These are phyloP conservation scores for Cataglyphis altisquamis DNA, from an alignment of 2,888 invertebrate genomes.

Conservation along the genomic window DNA sequence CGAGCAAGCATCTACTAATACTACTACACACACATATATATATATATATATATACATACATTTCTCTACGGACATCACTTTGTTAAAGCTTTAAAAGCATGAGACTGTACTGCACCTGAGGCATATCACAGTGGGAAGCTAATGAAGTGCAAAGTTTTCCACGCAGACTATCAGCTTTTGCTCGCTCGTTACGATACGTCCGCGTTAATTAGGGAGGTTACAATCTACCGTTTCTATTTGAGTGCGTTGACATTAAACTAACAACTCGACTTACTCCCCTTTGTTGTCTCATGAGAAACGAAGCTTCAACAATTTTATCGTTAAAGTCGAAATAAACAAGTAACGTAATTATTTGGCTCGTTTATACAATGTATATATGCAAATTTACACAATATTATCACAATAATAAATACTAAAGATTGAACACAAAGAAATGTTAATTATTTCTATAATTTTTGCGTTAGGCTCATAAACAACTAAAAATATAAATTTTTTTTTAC, in stretches of 20 bases:
- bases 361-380: background rate
- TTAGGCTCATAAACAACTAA: background rate
- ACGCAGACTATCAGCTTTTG: slow-evolving; percentile 51
- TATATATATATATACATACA: background rate
- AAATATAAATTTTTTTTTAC: background rate
- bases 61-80: slow-evolving; percentile 31
- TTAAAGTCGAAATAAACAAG: slow-evolving; percentile 11
- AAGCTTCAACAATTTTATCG: slow-evolving; percentile 21
- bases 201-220: slow-evolving; percentile 49
- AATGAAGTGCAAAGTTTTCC: slow-evolving; percentile 57
- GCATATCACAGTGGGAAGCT: slow-evolving; percentile 47
- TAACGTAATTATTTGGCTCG: slow-evolving; percentile 1
- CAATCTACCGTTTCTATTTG: slow-evolving; percentile 44
- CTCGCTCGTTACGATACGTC: slow-evolving; percentile 43
- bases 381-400: background rate
- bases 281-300: background rate
- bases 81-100: slow-evolving; percentile 24
- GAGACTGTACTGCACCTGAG: slow-evolving; percentile 43
- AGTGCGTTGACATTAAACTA: slow-evolving; percentile 38
- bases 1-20: slow-evolving; percentile 29
- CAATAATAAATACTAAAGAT: background rate
- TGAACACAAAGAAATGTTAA: background rate
- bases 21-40: background rate
- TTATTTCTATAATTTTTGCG: background rate
- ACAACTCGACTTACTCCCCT: slow-evolving; percentile 13